phyloP scores from a whole-genome alignment of 2,797 vertebrate genomes.

The Myotis planiceps region DNA sequence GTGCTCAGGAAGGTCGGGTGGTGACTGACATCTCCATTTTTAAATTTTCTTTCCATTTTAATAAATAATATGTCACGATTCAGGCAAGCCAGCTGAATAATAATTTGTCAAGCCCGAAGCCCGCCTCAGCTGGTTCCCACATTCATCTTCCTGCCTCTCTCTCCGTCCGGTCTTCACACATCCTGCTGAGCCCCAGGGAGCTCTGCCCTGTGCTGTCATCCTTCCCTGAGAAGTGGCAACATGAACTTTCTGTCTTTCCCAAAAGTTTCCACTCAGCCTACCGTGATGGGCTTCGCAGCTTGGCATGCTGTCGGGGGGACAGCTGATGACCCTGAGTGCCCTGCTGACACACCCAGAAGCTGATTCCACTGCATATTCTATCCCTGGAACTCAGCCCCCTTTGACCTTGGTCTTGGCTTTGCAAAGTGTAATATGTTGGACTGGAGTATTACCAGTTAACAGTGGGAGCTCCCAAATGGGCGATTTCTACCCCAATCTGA shows the following conservation, averaged over 20 bases:
- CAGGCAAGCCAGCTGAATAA: constrained; percentile 71
- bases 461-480: not conserved
- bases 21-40: constrained; percentile 65
- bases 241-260: not conserved
- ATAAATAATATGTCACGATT: constrained; percentile 76
- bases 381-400: not conserved
- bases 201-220: constrained; percentile 70
- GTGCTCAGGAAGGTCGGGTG: constrained; percentile 21
- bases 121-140: constrained; percentile 63
- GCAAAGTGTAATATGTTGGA: not conserved
- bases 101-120: constrained; percentile 59
- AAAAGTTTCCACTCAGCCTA: not conserved
- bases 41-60: constrained; percentile 67
- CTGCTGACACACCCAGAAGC: not conserved
- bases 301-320: not conserved
- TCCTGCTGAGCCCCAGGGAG: constrained; percentile 66
- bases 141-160: not conserved
- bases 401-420: not conserved
- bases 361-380: not conserved
- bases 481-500: not conserved
- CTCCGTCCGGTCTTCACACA: constrained; percentile 69
- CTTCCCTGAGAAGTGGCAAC: not conserved
- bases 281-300: not conserved
- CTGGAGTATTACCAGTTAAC: not conserved
- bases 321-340: not conserved